A percentile compares a stretch with the other conserved stretches of the same genome.
phyloP scores from a whole-genome alignment of 2,888 invertebrate genomes.

The Rotaria socialis region DNA sequence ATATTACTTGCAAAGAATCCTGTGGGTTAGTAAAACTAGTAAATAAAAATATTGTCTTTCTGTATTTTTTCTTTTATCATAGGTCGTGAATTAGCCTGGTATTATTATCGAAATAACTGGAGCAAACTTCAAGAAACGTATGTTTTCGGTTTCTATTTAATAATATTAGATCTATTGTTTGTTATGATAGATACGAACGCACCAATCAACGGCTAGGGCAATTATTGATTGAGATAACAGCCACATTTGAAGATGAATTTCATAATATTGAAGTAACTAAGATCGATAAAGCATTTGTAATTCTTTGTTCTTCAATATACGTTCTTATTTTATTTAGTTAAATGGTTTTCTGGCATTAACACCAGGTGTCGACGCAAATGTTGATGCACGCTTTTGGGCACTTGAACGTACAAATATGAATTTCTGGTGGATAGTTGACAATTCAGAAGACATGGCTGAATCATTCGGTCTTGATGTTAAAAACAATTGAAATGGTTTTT shows the following conservation, averaged over 20 bases:
- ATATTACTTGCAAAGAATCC: conserved; percentile 39
- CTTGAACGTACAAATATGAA: neutral
- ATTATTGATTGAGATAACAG: conserved; percentile 40
- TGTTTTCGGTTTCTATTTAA: neutral
- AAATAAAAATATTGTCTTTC: neutral
- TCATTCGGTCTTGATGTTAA: neutral
- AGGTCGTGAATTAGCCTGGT: conserved; percentile 43
- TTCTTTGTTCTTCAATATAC: no score
- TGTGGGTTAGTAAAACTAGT: neutral
- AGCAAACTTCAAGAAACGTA: conserved; percentile 19
- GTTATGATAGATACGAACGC: neutral
- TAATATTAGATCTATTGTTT: neutral
- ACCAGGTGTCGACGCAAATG: neutral
- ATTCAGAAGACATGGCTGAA: neutral
- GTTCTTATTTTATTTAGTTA: neutral
- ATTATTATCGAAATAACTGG: conserved; percentile 40
- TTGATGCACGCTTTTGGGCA: neutral
- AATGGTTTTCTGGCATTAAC: neutral
- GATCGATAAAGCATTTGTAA: no score
- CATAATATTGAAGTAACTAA: conserved; percentile 25
- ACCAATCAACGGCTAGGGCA: conserved; percentile 41
- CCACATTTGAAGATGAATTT: conserved; percentile 42
- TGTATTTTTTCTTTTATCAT: neutral
- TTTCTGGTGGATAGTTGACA: neutral
- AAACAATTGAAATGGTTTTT: no score